A percentile compares a stretch with the other conserved stretches of the same genome.
Evolutionary conservation across 2,113 vertebrate species (phyloP).

Genomic region (Morphnarchus princeps): DNA sequence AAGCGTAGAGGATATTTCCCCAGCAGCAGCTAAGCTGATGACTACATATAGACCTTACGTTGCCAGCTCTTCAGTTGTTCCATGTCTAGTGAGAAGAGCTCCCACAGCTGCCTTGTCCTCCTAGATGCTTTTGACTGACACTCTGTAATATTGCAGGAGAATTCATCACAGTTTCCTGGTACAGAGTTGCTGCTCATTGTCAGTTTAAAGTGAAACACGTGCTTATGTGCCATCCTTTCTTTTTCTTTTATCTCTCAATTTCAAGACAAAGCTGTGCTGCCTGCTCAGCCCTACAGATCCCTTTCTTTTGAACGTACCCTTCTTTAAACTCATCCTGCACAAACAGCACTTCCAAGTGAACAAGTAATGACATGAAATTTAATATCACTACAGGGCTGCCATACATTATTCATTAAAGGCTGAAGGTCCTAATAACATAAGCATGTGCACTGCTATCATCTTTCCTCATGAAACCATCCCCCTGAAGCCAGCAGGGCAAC

Average conservation of each 20-base stretch:
- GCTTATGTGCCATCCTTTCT: neutral
- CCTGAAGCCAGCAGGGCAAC: neutral
- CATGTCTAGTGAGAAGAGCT: neutral
- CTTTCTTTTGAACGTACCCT: neutral
- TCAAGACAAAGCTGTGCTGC: neutral
- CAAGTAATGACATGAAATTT: neutral
- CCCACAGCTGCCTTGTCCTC: constrained; percentile 40
- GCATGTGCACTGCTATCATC: neutral
- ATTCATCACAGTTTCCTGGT: neutral
- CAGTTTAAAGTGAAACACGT: neutral
- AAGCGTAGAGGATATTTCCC: neutral
- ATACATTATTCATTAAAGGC: neutral
- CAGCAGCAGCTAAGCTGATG: constrained; percentile 30
- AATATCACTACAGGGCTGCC: neutral
- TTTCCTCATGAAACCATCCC: neutral
- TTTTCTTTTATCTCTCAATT: neutral
- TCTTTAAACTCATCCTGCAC: neutral
- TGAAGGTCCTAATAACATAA: neutral
- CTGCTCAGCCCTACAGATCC: neutral
- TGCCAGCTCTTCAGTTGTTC: neutral
- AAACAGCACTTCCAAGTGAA: neutral
- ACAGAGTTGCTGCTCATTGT: neutral
- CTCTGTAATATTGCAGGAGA: neutral
- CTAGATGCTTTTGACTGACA: neutral
- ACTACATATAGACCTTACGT: neutral